phyloP scores from a whole-genome alignment of 2,888 invertebrate species.

The Cephus spinipes region DNA sequence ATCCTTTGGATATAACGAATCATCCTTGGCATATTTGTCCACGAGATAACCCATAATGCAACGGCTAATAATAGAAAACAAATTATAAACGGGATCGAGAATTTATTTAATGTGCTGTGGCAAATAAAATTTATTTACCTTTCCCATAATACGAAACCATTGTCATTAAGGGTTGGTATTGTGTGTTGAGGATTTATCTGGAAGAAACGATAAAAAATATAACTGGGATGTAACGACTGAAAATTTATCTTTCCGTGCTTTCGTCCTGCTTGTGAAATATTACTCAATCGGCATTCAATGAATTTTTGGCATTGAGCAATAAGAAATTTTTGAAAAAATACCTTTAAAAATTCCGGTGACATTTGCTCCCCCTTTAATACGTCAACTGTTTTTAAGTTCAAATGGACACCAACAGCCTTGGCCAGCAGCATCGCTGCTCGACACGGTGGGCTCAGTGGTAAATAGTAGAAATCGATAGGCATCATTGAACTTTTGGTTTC shows the following conservation, averaged over 20 bases:
- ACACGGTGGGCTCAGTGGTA: conserved; percentile 75
- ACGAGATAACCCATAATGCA: conserved; percentile 85
- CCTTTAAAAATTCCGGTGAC: conserved; percentile 77
- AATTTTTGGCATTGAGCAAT: neutral
- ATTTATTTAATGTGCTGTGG: neutral
- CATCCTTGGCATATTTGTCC: conserved; percentile 84
- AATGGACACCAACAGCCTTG: conserved; percentile 74
- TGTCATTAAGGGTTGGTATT: conserved; percentile 86
- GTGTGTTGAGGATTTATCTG: conserved; percentile 88
- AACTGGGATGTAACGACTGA: neutral
- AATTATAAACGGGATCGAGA: neutral
- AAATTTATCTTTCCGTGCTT: neutral
- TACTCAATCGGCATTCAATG: neutral
- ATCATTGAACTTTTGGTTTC: conserved; percentile 15
- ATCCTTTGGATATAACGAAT: conserved; percentile 80
- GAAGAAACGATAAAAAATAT: conserved; percentile 38
- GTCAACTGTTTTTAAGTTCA: conserved; percentile 75
- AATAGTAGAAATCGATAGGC: conserved; percentile 74
- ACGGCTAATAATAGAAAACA: conserved; percentile 68
- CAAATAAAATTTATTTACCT: conserved; percentile 63
- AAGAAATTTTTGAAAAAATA: conserved; percentile 47
- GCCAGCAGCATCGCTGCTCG: conserved; percentile 75
- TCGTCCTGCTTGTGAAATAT: neutral
- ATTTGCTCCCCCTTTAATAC: conserved; percentile 73
- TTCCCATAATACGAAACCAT: conserved; percentile 85